Percentiles rank a stretch among this genome's conserved stretches.
phyloP scores from a whole-genome alignment of 35 echinoderm and acorn worm genomes.

The Apostichopus californicus region DNA sequence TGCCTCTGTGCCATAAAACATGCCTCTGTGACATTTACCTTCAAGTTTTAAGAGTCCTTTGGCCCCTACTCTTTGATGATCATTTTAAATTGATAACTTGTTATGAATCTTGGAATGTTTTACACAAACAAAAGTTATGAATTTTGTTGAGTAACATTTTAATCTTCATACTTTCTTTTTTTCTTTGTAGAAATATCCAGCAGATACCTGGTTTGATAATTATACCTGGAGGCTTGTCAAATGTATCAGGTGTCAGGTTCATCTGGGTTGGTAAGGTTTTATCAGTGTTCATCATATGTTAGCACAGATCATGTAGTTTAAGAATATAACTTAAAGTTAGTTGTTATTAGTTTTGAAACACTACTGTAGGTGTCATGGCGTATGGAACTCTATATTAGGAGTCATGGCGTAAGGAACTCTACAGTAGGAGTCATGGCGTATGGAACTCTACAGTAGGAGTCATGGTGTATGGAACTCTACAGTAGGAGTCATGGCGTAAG shows the following conservation, averaged over 20 bases:
- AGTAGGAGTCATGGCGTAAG: too few species aligned
- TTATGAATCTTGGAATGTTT: background rate
- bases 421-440: too few species aligned
- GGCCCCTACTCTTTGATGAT: background rate
- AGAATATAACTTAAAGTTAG: background rate
- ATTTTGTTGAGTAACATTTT: background rate
- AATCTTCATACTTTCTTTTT: background rate
- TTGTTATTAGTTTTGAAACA: background rate
- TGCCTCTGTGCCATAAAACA: too few species aligned
- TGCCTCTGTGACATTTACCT: too few species aligned
- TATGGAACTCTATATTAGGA: too few species aligned
- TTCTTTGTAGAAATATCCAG: constrained; percentile 55
- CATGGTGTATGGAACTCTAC: too few species aligned
- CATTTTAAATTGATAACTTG: background rate
- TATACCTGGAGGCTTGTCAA: constrained; percentile 61
- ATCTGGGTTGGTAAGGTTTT: constrained; percentile 75
- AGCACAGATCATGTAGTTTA: background rate
- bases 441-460: too few species aligned
- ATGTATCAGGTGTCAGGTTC: constrained; percentile 61
- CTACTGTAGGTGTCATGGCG: background rate
- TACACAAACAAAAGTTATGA: background rate
- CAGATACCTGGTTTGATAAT: constrained; percentile 71
- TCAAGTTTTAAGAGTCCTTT: background rate
- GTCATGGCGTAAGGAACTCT: too few species aligned
- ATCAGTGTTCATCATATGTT: background rate